These are phyloP conservation scores for Chaetogeoica ovagalla DNA, from an alignment of 2,888 invertebrate genomes.

Conservation along the genomic window DNA sequence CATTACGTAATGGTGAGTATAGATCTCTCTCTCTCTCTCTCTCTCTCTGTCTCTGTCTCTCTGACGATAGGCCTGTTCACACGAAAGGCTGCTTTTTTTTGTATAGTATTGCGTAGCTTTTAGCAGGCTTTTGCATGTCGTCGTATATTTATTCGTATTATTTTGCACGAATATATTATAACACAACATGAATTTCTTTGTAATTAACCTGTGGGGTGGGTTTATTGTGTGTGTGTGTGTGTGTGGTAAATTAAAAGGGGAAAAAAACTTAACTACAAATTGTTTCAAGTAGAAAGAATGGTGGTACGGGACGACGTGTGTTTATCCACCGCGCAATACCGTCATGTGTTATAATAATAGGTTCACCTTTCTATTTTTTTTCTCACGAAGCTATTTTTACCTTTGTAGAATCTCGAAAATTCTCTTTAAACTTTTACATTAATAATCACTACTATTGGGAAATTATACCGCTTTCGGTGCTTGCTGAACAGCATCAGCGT, in stretches of 20 bases:
- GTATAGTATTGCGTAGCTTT: slow-evolving; percentile 26
- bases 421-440: too few relatives aligned
- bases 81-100: slow-evolving; percentile 24
- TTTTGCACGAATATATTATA: slow-evolving; percentile 14
- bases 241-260: too few relatives aligned
- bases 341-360: neutral
- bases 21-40: slow-evolving; percentile 55
- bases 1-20: slow-evolving; percentile 83
- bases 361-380: neutral
- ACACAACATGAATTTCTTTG: neutral
- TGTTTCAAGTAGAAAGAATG: slow-evolving; percentile 1
- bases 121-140: slow-evolving; percentile 33
- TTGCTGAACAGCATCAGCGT: too few relatives aligned
- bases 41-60: too few relatives aligned
- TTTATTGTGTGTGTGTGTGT: too few relatives aligned
- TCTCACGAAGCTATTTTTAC: neutral
- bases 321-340: slow-evolving; percentile 7
- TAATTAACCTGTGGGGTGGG: neutral
- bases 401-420: slow-evolving; percentile 2
- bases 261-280: neutral
- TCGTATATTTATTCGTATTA: neutral
- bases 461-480: too few relatives aligned
- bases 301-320: too few relatives aligned
- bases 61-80: slow-evolving; percentile 37
- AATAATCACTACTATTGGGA: too few relatives aligned